Conservation (phyloP, 1,140 invertebrate species). For the Ooceraea biroi region DNA sequence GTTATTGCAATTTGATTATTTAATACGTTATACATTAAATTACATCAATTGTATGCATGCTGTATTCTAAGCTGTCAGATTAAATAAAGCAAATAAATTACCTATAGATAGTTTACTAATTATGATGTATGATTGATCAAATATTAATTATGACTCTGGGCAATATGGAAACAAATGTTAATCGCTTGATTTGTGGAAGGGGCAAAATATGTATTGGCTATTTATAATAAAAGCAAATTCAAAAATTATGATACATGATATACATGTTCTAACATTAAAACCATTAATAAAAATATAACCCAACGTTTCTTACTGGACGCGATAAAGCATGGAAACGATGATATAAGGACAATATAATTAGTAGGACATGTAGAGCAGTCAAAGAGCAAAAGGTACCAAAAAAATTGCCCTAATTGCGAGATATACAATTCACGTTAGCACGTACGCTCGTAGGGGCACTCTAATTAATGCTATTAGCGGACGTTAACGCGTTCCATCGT, state of each 20-base stretch:
- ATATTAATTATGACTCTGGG: conserved; percentile 34
- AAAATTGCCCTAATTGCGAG: conserved; percentile 64
- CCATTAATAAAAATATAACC: conserved; percentile 7
- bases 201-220: not conserved
- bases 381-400: conserved; percentile 33
- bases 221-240: not conserved
- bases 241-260: not conserved
- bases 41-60: conserved; percentile 20
- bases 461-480: conserved; percentile 65
- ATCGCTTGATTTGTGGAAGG: conserved; percentile 14
- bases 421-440: conserved; percentile 61
- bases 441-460: conserved; percentile 6
- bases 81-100: conserved; percentile 47
- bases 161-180: conserved; percentile 27
- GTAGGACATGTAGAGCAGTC: not conserved
- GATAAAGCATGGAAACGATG: not conserved
- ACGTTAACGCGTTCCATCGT: conserved; percentile 64
- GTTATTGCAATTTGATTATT: conserved; percentile 49
- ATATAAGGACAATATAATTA: conserved; percentile 36
- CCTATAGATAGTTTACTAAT: conserved; percentile 43
- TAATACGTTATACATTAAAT: conserved; percentile 46
- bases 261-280: not conserved
- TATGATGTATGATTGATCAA: conserved; percentile 39
- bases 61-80: conserved; percentile 41
- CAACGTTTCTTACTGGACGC: conserved; percentile 6